phyloP scores from a whole-genome alignment of 2,113 vertebrate genomes.

The Corythoichthys haematopterus region DNA sequence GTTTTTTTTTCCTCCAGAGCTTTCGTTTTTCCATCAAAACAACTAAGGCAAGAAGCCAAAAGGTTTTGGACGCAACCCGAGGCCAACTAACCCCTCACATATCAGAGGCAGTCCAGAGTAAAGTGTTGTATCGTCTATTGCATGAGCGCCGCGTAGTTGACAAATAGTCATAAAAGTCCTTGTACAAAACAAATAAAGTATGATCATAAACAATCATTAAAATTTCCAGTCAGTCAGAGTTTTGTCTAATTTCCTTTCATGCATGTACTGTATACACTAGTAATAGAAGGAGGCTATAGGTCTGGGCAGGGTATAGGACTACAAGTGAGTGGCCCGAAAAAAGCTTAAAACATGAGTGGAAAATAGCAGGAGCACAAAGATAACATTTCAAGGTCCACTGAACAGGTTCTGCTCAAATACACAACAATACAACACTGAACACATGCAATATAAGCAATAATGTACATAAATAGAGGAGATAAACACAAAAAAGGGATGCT shows the following conservation, averaged over 20 bases:
- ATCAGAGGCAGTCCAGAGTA: constrained; percentile 61
- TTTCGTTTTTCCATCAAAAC: background rate
- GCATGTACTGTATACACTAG: constrained; percentile 65
- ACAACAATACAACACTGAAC: constrained; percentile 56
- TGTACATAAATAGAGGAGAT: constrained; percentile 61
- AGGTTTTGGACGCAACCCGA: constrained; percentile 50
- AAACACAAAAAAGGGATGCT: constrained; percentile 61
- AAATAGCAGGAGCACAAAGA: constrained; percentile 54
- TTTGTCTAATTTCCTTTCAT: constrained; percentile 63
- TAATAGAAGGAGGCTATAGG: constrained; percentile 52
- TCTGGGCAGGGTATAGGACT: constrained; percentile 56
- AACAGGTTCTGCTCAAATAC: constrained; percentile 60
- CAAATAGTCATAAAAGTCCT: constrained; percentile 56
- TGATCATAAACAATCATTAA: constrained; percentile 65
- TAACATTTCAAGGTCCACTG: constrained; percentile 45
- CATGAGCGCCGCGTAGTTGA: constrained; percentile 68
- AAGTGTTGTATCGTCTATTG: constrained; percentile 69
- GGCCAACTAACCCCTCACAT: constrained; percentile 55
- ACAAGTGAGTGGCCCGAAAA: constrained; percentile 49
- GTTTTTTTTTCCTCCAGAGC: background rate
- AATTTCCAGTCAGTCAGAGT: constrained; percentile 56
- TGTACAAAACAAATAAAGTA: constrained; percentile 61
- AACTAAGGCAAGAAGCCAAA: constrained; percentile 42
- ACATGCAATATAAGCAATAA: constrained; percentile 66
- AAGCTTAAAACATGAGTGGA: constrained; percentile 45